Conservation (phyloP, 1,140 invertebrate species). For the Drosophila subpulchrella region DNA sequence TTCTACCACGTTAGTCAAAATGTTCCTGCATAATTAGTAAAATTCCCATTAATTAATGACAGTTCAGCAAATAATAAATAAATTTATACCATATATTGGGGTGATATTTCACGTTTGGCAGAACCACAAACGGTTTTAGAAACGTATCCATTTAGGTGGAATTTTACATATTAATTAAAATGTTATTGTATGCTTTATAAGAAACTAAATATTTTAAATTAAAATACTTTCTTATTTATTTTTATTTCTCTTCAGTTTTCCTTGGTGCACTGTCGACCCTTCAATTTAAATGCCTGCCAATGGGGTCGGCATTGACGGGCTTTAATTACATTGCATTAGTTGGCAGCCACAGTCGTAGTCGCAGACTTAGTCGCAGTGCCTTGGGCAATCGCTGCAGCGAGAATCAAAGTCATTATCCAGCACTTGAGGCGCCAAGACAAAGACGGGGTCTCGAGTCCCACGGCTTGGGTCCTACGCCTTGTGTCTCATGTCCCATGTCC, state of each 20-base stretch:
- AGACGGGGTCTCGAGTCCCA: constrained; percentile 14
- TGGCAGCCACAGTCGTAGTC: constrained; percentile 21
- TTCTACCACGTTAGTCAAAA: too few relatives aligned
- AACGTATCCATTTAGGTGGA: too few relatives aligned
- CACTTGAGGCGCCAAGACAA: constrained; percentile 63
- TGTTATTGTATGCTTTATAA: too few relatives aligned
- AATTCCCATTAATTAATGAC: too few relatives aligned
- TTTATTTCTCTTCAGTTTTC: not conserved
- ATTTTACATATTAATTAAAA: too few relatives aligned
- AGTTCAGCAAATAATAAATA: too few relatives aligned
- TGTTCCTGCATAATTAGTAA: too few relatives aligned
- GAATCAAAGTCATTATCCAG: constrained; percentile 72
- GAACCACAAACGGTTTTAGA: too few relatives aligned
- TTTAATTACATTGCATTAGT: constrained; percentile 76
- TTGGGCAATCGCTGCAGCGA: constrained; percentile 62
- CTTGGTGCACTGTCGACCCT: constrained; percentile 8
- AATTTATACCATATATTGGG: too few relatives aligned
- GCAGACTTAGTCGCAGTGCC: constrained; percentile 43
- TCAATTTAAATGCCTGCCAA: constrained; percentile 44
- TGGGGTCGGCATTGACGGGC: constrained; percentile 66
- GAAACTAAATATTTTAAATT: too few relatives aligned
- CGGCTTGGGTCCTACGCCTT: not conserved
- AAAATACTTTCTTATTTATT: too few relatives aligned
- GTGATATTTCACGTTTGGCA: too few relatives aligned
- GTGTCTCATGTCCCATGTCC: constrained; percentile 4